Conservation (phyloP, 1,140 invertebrate species). For the Listronotus bonariensis region DNA sequence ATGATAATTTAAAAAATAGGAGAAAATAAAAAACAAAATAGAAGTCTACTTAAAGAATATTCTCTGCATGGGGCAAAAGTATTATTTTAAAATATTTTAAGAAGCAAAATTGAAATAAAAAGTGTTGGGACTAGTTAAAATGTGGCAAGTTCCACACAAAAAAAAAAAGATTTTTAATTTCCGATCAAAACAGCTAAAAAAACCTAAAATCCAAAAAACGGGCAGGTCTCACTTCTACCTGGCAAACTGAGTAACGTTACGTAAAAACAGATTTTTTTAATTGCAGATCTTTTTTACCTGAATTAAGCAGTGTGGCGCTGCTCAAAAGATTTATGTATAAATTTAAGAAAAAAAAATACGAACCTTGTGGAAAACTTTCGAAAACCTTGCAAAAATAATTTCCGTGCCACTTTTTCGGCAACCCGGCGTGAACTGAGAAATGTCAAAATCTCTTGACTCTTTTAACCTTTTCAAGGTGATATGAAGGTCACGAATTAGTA, state of each 20-base stretch:
- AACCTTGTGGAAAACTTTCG: constrained; percentile 1
- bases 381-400: constrained; percentile 12
- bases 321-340: not conserved
- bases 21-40: too few species aligned
- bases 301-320: too few species aligned
- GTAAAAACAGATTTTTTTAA: constrained; percentile 5
- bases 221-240: not conserved
- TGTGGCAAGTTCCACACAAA: too few species aligned
- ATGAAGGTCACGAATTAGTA: constrained; percentile 20
- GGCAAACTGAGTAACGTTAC: not conserved
- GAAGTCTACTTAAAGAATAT: too few species aligned
- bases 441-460: constrained; percentile 11
- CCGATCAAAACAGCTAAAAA: too few species aligned
- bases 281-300: not conserved
- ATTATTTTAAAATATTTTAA: too few species aligned
- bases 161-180: too few species aligned
- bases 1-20: too few species aligned
- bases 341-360: not conserved
- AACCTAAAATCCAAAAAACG: too few species aligned
- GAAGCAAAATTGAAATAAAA: too few species aligned
- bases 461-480: constrained; percentile 29
- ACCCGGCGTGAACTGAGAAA: constrained; percentile 12
- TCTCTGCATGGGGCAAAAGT: too few species aligned
- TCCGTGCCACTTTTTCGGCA: not conserved
- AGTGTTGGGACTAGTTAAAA: too few species aligned